These are phyloP conservation scores for Cephalopterus ornatus DNA, from an alignment of 2,113 vertebrate species.

Conservation along the genomic window DNA sequence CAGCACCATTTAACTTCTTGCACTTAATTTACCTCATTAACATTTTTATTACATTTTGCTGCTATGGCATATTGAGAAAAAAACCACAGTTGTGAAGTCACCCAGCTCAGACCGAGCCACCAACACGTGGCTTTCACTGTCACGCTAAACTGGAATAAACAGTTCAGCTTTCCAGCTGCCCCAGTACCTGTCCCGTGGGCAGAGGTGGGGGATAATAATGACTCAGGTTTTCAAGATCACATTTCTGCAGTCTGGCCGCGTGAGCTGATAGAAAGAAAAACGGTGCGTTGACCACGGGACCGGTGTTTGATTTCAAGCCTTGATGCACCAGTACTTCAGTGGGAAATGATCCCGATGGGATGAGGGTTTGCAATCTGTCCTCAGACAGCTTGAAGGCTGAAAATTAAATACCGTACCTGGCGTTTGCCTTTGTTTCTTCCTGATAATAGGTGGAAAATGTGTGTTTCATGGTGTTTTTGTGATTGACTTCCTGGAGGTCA, in stretches of 20 bases:
- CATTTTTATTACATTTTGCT: slow-evolving; percentile 24
- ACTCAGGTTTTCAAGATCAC: not conserved
- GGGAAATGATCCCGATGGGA: not conserved
- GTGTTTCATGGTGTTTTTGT: not conserved
- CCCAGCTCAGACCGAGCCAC: not conserved
- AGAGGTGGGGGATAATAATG: not conserved
- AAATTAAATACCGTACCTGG: slow-evolving; percentile 24
- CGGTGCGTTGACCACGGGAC: not conserved
- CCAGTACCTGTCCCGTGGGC: not conserved
- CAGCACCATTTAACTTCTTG: slow-evolving; percentile 29
- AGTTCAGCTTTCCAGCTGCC: not conserved
- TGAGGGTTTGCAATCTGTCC: not conserved
- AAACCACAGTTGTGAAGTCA: not conserved
- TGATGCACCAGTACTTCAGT: not conserved
- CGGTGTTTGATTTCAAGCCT: slow-evolving; percentile 24
- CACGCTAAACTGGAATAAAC: not conserved
- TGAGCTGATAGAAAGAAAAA: slow-evolving; percentile 4
- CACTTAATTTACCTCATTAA: slow-evolving; percentile 39
- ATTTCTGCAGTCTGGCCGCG: not conserved
- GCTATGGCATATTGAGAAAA: not conserved
- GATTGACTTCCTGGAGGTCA: slow-evolving; percentile 14
- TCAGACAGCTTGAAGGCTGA: not conserved
- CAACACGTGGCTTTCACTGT: not conserved
- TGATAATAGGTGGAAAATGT: not conserved
- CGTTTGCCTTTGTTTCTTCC: slow-evolving; percentile 28